These are phyloP conservation scores for Actias luna DNA, from an alignment of 2,888 invertebrate genomes.

Conservation along the genomic window DNA sequence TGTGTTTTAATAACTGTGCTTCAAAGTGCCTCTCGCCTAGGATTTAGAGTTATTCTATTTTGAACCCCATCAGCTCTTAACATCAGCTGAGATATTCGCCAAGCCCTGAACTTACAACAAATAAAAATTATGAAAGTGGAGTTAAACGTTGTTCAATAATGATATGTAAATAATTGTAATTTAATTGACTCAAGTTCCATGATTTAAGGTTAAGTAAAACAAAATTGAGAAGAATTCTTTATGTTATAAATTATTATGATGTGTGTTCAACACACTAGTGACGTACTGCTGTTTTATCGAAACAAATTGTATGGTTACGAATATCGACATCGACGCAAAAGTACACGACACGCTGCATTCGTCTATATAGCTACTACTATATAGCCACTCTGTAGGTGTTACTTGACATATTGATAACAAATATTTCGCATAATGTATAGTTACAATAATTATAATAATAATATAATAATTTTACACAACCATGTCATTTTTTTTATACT, in stretches of 20 bases:
- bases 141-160: neutral
- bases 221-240: neutral
- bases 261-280: neutral
- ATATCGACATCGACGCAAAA: neutral
- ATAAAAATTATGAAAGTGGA: neutral
- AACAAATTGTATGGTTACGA: neutral
- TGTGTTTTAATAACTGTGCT: too few relatives aligned
- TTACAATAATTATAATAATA: neutral
- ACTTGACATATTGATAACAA: neutral
- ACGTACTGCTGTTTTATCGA: neutral
- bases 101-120: too few relatives aligned
- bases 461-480: neutral
- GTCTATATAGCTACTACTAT: too few relatives aligned
- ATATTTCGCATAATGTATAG: neutral
- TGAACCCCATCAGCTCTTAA: too few relatives aligned
- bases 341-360: neutral
- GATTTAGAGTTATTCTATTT: too few relatives aligned
- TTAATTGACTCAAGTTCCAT: neutral
- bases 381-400: too few relatives aligned
- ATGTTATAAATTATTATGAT: neutral
- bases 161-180: neutral
- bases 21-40: too few relatives aligned
- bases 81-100: too few relatives aligned
- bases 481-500: too few relatives aligned
- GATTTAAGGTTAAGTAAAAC: neutral